These are phyloP conservation scores for Prenolepis imparis DNA, from an alignment of 2,888 invertebrate genomes.

Conservation along the genomic window DNA sequence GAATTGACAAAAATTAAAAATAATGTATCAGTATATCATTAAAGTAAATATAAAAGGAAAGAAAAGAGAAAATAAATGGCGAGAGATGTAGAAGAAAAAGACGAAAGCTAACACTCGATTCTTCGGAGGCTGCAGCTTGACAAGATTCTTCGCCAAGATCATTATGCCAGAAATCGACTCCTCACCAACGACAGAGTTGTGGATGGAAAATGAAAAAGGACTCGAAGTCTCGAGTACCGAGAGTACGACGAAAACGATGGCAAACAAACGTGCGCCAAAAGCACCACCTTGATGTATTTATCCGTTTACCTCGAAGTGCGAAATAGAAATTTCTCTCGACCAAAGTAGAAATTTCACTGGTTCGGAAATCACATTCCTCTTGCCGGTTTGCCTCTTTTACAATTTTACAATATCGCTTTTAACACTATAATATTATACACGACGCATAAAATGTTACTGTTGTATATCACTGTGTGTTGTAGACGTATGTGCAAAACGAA, in stretches of 20 bases:
- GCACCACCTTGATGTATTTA: conserved; percentile 25
- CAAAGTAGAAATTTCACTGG: conserved; percentile 13
- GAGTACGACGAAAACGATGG: conserved; percentile 33
- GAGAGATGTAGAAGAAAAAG: conserved; percentile 18
- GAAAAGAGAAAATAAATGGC: conserved; percentile 20
- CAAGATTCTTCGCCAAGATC: conserved; percentile 70
- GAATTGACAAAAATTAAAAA: conserved; percentile 7
- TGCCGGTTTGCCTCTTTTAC: neutral
- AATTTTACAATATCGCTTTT: conserved; percentile 2
- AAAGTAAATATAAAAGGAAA: conserved; percentile 1
- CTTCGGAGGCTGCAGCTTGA: conserved; percentile 75
- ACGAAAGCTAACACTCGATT: conserved; percentile 71
- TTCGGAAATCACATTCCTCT: conserved; percentile 8
- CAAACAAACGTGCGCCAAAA: conserved; percentile 35
- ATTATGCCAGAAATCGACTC: conserved; percentile 78
- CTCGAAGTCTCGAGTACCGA: conserved; percentile 44
- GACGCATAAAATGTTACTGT: neutral
- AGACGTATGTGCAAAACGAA: neutral
- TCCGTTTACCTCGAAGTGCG: conserved; percentile 20
- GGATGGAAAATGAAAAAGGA: conserved; percentile 64
- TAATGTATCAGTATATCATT: neutral
- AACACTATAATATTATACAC: neutral
- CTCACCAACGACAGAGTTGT: conserved; percentile 72
- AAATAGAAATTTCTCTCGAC: conserved; percentile 39
- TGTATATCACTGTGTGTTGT: neutral